Evolutionary conservation across 2,888 invertebrate species (phyloP), one percentile per base, ranked within the genome.

Genomic region (Thymelicus sylvestris): DNA sequence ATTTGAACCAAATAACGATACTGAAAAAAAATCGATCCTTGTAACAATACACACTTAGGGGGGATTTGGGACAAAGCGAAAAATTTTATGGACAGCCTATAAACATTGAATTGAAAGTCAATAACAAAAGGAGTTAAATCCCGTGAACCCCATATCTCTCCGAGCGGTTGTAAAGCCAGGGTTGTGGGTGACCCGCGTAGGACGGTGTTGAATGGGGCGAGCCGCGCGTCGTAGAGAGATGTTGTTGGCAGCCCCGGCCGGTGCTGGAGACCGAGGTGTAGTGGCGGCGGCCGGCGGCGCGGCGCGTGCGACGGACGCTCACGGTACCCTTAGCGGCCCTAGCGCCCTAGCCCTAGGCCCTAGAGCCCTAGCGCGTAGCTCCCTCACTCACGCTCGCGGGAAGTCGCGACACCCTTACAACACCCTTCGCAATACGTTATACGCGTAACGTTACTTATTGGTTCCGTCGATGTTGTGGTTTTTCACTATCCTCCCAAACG

Each of bases 211-310:
- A 92, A 85, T 92, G 91, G 92, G 89, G 89, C 83, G 92, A 91
- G 89, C 88, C 90, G 87, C 90, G 91, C 86, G 89, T 84, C 86
- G 90, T 90, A 81, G 93, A 92, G 92, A 92, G 93, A 87, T 92
- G 93, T 91, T 92, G 92, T 91, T 92, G 92, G 92, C 91, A 92
- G 92, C 92, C 90, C 77, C 92, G 92, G 83, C 89, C 92, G 79
- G 91, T 89, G 87, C 88, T 93, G 86, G 94, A 93, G 93, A 94
- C 93, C 75, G 94, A 94, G 87, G 94, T 93, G 91, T 93, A 93
- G 94, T 90, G 91, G 93, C 91, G 90, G 91, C 90, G 90, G 87
- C 89, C 87, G 88, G 84, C 87, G 80, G 83, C 86, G 84, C 92
- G 91, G 89, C 90, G 89, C 88, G 89, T 86, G 85, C 94, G 86